A percentile compares a stretch with the other conserved stretches of the same genome.
Conservation (phyloP, 1,140 invertebrate genomes). For the Heliconius eleuchia region DNA sequence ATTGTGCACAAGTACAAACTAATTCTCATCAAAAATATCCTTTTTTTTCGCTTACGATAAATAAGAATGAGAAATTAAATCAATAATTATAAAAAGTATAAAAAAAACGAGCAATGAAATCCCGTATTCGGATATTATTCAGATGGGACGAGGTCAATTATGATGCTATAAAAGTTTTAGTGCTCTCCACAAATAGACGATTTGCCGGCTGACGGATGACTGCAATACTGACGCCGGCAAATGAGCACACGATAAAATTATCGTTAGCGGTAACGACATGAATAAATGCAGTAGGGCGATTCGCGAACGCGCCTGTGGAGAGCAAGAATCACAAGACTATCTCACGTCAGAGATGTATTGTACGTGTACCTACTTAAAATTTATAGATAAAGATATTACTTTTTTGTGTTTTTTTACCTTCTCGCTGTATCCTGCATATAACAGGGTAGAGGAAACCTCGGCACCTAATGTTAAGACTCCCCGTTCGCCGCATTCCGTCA, state of each 20-base stretch:
- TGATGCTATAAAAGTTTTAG: slow-evolving; percentile 78
- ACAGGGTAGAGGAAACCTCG: too few relatives aligned
- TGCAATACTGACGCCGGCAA: slow-evolving; percentile 78
- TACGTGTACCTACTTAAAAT: slow-evolving; percentile 2
- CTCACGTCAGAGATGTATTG: not conserved
- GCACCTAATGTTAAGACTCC: too few relatives aligned
- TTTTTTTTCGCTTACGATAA: slow-evolving; percentile 33
- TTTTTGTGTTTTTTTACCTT: too few relatives aligned
- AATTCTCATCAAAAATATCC: slow-evolving; percentile 42
- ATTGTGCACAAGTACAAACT: not conserved
- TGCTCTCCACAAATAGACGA: slow-evolving; percentile 77
- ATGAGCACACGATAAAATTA: slow-evolving; percentile 83
- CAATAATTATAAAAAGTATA: not conserved
- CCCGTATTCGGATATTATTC: slow-evolving; percentile 43
- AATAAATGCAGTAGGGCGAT: slow-evolving; percentile 82
- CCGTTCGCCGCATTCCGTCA: too few relatives aligned
- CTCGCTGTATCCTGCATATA: too few relatives aligned
- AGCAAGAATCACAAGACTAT: slow-evolving; percentile 47
- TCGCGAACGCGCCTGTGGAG: slow-evolving; percentile 52
- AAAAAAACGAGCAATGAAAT: slow-evolving; percentile 36
- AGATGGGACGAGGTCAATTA: slow-evolving; percentile 68
- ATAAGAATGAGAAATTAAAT: not conserved
- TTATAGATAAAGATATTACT: not conserved
- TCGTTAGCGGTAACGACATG: slow-evolving; percentile 83
- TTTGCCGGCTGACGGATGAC: slow-evolving; percentile 76